Evolutionary conservation across 1,140 invertebrate species (phyloP).

Genomic region (Semibalanus balanoides): DNA sequence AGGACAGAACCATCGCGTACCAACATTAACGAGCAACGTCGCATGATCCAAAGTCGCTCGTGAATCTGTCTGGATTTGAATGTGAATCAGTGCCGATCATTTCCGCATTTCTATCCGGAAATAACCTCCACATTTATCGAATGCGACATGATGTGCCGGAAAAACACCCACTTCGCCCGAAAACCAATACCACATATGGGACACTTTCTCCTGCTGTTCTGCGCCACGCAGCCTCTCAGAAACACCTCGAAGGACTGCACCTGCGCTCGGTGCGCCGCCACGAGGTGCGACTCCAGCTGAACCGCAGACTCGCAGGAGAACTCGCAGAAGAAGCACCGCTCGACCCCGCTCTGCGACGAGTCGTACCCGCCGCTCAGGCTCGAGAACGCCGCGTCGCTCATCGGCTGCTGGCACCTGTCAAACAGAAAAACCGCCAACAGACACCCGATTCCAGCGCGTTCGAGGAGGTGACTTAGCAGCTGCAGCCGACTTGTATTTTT

Average conservation of each 20-base stretch:
- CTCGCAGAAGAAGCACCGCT: neutral
- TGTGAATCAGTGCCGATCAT: too few relatives aligned
- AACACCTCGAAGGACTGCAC: neutral
- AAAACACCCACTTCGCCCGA: neutral
- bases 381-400: neutral
- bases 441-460: neutral
- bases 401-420: neutral
- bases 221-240: neutral
- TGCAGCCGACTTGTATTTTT: too few relatives aligned
- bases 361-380: neutral
- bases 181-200: neutral
- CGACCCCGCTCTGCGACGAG: too few relatives aligned
- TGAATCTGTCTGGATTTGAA: too few relatives aligned
- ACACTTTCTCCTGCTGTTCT: neutral
- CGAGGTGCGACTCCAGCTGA: neutral
- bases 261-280: neutral
- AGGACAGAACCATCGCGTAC: too few relatives aligned
- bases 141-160: neutral
- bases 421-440: neutral
- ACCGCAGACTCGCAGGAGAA: neutral
- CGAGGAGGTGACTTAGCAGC: too few relatives aligned
- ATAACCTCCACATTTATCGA: too few relatives aligned
- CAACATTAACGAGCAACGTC: too few relatives aligned
- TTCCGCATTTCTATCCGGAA: too few relatives aligned
- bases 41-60: too few relatives aligned